Conservation (phyloP, 2,113 vertebrate species). For the Globicephala melas region DNA sequence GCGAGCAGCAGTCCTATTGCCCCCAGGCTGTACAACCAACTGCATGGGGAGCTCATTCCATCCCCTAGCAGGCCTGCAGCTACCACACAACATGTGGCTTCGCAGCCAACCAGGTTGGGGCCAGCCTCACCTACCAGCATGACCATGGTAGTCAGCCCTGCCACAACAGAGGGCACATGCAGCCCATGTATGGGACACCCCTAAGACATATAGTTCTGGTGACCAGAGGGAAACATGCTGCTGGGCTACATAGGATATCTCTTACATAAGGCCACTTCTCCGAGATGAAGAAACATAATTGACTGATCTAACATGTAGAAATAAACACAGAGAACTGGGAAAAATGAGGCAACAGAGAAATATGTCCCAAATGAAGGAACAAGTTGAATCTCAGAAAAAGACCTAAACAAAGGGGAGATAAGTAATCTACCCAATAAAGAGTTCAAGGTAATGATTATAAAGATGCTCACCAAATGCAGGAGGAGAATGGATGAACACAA, state of each 20-base stretch:
- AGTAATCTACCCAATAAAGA: neutral
- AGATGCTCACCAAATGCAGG: neutral
- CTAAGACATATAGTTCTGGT: neutral
- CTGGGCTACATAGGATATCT: neutral
- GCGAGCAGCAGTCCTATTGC: neutral
- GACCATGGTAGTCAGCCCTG: neutral
- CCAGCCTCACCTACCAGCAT: neutral
- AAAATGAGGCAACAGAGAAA: neutral
- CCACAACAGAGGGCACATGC: neutral
- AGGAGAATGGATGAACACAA: neutral
- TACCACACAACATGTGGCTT: neutral
- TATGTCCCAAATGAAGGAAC: neutral
- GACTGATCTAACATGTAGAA: neutral
- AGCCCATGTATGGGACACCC: neutral
- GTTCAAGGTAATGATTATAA: neutral
- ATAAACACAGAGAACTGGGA: neutral
- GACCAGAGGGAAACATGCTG: neutral
- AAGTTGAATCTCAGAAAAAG: neutral
- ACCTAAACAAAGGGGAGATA: neutral
- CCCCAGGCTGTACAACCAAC: neutral
- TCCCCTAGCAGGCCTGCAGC: neutral
- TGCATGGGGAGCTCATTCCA: neutral
- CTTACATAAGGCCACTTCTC: neutral
- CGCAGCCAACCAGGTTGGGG: neutral
- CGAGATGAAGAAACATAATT: neutral